phyloP scores from a whole-genome alignment of 1,140 invertebrate species.

The Bombus soroeensis region DNA sequence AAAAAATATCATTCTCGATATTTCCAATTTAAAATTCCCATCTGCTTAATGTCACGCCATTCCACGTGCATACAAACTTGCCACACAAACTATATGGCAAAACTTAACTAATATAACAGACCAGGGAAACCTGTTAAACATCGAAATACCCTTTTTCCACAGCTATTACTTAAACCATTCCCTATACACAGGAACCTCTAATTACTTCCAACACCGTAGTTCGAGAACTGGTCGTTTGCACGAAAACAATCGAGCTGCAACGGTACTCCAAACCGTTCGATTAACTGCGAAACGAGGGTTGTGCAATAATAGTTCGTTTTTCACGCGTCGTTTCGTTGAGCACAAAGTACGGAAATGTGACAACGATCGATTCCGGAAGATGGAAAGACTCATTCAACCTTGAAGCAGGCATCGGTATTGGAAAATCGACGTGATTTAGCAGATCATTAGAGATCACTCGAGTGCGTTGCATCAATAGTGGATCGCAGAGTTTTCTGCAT shows the following conservation, averaged over 20 bases:
- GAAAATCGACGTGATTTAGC: no score
- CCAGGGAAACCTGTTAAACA: background rate
- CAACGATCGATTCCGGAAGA: background rate
- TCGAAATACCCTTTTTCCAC: background rate
- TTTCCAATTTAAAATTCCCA: no score
- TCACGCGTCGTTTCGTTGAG: background rate
- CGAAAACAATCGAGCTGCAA: background rate
- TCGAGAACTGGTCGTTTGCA: background rate
- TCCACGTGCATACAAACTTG: no score
- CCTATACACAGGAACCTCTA: background rate
- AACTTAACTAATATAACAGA: background rate
- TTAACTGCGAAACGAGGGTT: background rate
- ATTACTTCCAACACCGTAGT: background rate
- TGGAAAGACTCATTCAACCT: background rate
- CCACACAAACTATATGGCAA: background rate
- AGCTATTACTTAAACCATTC: background rate
- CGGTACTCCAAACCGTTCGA: background rate
- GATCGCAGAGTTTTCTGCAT: no score
- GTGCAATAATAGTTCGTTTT: background rate
- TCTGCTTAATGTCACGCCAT: no score
- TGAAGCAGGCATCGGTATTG: background rate
- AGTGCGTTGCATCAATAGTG: no score
- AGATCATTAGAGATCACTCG: no score
- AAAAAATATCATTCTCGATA: background rate
- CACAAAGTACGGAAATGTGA: background rate